Conservation (phyloP, 2,888 invertebrate species). For the Petrophora chlorosata region DNA sequence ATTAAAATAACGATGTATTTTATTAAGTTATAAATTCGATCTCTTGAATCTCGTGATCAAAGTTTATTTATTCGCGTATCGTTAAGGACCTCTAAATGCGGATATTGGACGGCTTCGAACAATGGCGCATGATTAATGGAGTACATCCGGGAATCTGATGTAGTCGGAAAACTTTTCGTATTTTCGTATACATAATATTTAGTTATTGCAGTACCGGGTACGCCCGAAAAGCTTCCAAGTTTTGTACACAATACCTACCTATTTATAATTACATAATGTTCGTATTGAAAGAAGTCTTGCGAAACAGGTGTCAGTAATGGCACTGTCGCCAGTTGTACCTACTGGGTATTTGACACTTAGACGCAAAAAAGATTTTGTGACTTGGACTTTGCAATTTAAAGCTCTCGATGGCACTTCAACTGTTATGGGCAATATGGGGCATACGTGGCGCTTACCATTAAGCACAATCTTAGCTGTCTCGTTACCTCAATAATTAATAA, state of each 20-base stretch:
- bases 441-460: too few relatives aligned
- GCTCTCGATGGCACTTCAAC: too few relatives aligned
- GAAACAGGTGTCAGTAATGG: too few relatives aligned
- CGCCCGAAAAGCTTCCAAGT: constrained; percentile 5
- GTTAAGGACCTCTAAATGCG: constrained; percentile 27
- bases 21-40: constrained; percentile 22
- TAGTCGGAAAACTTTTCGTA: constrained; percentile 20
- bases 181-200: constrained; percentile 21
- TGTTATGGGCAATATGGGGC: too few relatives aligned
- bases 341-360: too few relatives aligned
- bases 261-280: too few relatives aligned
- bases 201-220: constrained; percentile 11
- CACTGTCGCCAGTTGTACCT: too few relatives aligned
- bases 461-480: too few relatives aligned
- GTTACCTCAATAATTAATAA: too few relatives aligned
- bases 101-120: constrained; percentile 29
- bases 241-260: neutral
- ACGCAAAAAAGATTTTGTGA: too few relatives aligned
- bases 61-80: constrained; percentile 26
- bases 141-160: constrained; percentile 29
- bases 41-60: constrained; percentile 30
- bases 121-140: constrained; percentile 35
- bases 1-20: constrained; percentile 2
- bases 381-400: too few relatives aligned
- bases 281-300: too few relatives aligned